Evolutionary conservation across 1,140 invertebrate species (phyloP), one percentile per base, ranked within the genome.

Genomic region (Lepidurus packardi): DNA sequence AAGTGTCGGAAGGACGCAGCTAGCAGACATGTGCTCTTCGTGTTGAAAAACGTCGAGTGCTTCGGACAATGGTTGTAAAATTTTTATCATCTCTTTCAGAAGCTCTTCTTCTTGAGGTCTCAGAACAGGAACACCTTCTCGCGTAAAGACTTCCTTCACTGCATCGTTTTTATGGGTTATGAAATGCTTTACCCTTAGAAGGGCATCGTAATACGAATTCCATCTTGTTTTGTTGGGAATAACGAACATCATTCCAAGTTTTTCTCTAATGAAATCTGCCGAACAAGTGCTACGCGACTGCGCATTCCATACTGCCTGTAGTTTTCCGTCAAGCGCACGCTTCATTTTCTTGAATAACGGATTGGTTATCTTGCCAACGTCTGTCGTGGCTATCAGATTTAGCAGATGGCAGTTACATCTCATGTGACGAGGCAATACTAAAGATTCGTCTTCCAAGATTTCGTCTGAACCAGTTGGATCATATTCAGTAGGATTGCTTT

Each of bases 201-300:
- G 45, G 45, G 76, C 76, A 43, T 79, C 78, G 74, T 78, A 79
- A 75, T 78, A 78, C 10, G 76, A 79, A 75, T 79, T 77, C n/a
- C 78, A 79, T 74, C 47, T 24, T 47, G 78, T 79, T 41, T 47
- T 65, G 44, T 78, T 75, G 21, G 43, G 21, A 74, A 78, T 44
- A 76, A 44, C 24, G 74, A 74, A 44, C 25, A 25, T 21, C 24
- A 77, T 24, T 78, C 43, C 73, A 34, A 76, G 47, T 41, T 76
- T 45, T 16, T 76, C 34, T n/a, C 44, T 74, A 34, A 74, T 76
- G 76, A 21, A 77, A 21, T 76, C 44, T 75, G 75, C 44, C 13
- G 78, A 42, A 43, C 77, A 75, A 10, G 78, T 44, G 43, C 78
- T 79, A 75, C 75, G 76, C 43, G 42, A 65, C 44, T 79, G 78